A percentile compares a stretch with the other conserved stretches of the same genome.
Conservation (phyloP, 2,797 vertebrate genomes). For the Chaunax sp. region DNA sequence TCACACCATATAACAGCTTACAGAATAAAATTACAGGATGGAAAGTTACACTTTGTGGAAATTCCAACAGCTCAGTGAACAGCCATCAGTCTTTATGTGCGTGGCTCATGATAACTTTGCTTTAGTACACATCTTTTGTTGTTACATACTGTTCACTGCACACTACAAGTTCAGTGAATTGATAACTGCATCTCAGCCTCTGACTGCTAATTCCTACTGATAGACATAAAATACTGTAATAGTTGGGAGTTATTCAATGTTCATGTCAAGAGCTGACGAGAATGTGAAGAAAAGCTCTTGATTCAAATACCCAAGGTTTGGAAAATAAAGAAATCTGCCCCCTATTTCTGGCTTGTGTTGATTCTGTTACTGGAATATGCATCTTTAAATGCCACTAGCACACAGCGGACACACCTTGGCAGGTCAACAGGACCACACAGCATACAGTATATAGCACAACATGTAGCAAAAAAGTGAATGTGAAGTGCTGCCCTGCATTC, state of each 20-base stretch:
- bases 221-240: slow-evolving; percentile 29
- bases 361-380: background rate
- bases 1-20: slow-evolving; percentile 57
- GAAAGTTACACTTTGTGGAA: slow-evolving; percentile 29
- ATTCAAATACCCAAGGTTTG: slow-evolving; percentile 11
- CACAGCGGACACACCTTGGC: no score
- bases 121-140: slow-evolving; percentile 18
- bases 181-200: slow-evolving; percentile 13
- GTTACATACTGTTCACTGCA: slow-evolving; percentile 15
- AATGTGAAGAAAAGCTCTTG: slow-evolving; percentile 18
- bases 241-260: slow-evolving; percentile 12
- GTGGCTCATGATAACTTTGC: slow-evolving; percentile 22
- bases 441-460: no score
- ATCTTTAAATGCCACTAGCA: background rate
- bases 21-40: slow-evolving; percentile 44
- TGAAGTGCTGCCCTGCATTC: no score
- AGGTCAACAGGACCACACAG: no score
- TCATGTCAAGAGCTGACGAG: slow-evolving; percentile 20
- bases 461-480: no score
- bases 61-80: slow-evolving; percentile 24
- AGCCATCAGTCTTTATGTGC: slow-evolving; percentile 27
- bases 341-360: slow-evolving; percentile 8
- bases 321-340: slow-evolving; percentile 1
- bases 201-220: slow-evolving; percentile 24
- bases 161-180: slow-evolving; percentile 42